Base-by-base conservation (phyloP, 2,797 vertebrate species). In the Myripristis jacobus region DNA sequence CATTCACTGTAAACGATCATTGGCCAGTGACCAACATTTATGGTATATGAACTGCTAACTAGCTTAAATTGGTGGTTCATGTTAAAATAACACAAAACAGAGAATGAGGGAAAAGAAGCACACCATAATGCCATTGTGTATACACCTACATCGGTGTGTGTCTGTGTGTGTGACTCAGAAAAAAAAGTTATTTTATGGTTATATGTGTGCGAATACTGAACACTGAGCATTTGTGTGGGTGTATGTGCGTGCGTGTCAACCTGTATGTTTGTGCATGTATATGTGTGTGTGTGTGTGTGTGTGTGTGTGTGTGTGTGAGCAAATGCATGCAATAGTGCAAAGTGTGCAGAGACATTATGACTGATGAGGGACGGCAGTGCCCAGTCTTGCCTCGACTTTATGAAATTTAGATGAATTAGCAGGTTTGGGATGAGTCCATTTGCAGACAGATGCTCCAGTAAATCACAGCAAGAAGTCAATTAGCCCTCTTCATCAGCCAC, bases 341-440 rank as follows among this genome's bases (percentile, higher is more conserved):
- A 44, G 71, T 51, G 63, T 71, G 55, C 44, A 60, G 64, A 73
- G 70, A 77, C 70, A 75, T 71, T 71, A 52, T 83, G 83, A 86
- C 73, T 80, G 78, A 85, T 75, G 73, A 81, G 66, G 78, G 74
- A 71, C 75, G 80, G 74, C 79, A 77, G 77, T 75, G 80, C 70
- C 79, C 74, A 66, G 69, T 87, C 58, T 81, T 84, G 73, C 79
- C 82, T 89, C 52, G 85, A 81, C 75, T 88, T 90, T 86, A 87
- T 89, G 83, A 90, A 89, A 90, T 91, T 81, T 86, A 89, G 82
- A 88, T 88, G 80, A 89, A 90, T 88, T 84, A 90, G 84, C 84
- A 87, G 83, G 82, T 91, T 85, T 89, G 86, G 79, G 84, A 88
- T 70, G 79, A 80, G 77, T 88, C 85, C 84, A 84, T 91, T 90